Percentiles rank a stretch among this genome's conserved stretches.
These are phyloP conservation scores for Apteryx mantelli DNA, from an alignment of 2,113 vertebrate genomes.

Conservation along the genomic window DNA sequence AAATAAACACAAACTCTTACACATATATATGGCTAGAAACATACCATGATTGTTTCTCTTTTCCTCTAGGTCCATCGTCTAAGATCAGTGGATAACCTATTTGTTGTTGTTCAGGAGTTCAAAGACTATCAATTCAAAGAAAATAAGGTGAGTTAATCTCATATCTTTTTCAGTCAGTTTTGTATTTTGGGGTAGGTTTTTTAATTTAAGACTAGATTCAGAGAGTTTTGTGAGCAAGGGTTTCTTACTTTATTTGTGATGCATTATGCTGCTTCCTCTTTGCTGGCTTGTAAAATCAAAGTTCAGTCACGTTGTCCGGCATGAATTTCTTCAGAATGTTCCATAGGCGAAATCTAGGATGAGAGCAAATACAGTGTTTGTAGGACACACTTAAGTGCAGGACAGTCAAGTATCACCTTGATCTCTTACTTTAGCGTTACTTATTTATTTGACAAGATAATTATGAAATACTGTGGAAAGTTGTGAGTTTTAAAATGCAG, in stretches of 20 bases:
- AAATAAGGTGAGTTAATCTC: conserved; percentile 83
- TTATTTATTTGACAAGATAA: neutral
- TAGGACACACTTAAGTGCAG: fast-evolving
- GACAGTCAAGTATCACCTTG: fast-evolving
- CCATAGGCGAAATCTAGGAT: neutral
- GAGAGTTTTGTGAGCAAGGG: neutral
- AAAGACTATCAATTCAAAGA: conserved; percentile 89
- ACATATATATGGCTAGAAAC: neutral
- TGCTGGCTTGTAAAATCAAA: neutral
- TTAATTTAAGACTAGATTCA: neutral
- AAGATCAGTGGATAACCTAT: conserved; percentile 94
- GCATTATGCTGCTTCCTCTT: neutral
- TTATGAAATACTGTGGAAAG: fast-evolving
- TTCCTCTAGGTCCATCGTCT: conserved; percentile 87
- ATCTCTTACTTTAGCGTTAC: neutral
- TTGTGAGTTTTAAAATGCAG: neutral
- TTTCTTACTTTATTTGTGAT: too few species aligned
- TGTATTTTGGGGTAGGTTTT: neutral
- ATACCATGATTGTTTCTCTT: neutral
- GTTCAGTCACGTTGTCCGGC: fast-evolving
- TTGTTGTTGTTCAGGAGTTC: conserved; percentile 92
- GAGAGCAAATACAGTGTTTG: fast-evolving
- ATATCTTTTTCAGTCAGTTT: fast-evolving
- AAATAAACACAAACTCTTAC: neutral
- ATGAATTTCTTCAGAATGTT: neutral